Evolutionary conservation across 2,888 invertebrate species (phyloP), one percentile per base, ranked within the genome.

Genomic region (Epiblema foenella): DNA sequence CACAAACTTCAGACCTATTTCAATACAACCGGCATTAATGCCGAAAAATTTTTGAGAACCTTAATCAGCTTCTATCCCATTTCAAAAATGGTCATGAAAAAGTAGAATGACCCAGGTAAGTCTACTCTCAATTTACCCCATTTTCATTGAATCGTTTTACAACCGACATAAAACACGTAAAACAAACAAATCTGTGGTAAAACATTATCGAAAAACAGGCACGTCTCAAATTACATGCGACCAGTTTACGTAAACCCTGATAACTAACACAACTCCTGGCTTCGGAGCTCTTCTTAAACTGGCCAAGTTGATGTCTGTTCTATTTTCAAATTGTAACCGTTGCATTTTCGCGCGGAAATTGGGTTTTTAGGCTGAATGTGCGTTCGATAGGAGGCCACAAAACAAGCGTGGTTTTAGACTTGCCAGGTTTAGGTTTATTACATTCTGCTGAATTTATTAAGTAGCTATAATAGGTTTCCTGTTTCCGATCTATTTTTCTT

Each of bases 281-380:
- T 39, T 37, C 9, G 17, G 18, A 39, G 71, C 0, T 67, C 71
- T 37, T 11, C 62, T 15, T 39, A 49, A 39, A 57, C 17, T 67
- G 71, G 71, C 15, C 11, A 24, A 0, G 12, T 10, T n/a, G 69
- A 66, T 64, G 64, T 68, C 62, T 69, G 75, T 75, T 75, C 75
- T 73, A 75, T 70, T 75, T 75, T 74, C 69, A 75, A 71, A 75
- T 71, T 71, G 67, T 57, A 67, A 71, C 71, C 71, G 64, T 73
- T 74, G 73, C 4, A 46, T 75, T 73, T 58, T 70, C 69, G 74
- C 69, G 68, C 42, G 77, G 75, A 80, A 88, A 87, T 83, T 81
- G 73, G 89, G 89, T 89, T 85, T 86, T 78, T 83, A 76, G 88
- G 88, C 82, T 85, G 83, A 84, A 83, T 75, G 77, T 79, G 69